Evolutionary conservation across 2,888 invertebrate genomes (phyloP).

Genomic region (Eristalinus sepulchralis): DNA sequence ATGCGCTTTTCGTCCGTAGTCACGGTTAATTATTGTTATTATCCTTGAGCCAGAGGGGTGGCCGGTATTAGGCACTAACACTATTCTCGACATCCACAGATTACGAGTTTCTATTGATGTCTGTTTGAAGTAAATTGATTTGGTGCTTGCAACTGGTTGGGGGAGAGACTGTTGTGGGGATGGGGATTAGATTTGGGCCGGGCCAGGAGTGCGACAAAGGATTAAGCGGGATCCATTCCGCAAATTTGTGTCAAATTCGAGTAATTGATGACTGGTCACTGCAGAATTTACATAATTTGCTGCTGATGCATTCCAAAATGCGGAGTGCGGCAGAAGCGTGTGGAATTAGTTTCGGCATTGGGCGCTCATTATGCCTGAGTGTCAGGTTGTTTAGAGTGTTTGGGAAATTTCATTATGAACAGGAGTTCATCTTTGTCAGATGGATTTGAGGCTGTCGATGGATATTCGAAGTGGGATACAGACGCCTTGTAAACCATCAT

Average conservation of each 20-base stretch:
- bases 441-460: background rate
- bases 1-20: slow-evolving; percentile 66
- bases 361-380: background rate
- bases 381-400: background rate
- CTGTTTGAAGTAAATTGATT: slow-evolving; percentile 53
- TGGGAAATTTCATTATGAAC: background rate
- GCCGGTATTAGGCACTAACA: slow-evolving; percentile 38
- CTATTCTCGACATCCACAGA: slow-evolving; percentile 45
- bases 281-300: background rate
- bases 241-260: slow-evolving; percentile 4
- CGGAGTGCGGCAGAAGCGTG: background rate
- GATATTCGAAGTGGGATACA: too few relatives aligned
- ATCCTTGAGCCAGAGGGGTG: slow-evolving; percentile 18
- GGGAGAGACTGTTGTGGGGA: too few relatives aligned
- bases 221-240: background rate
- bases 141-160: slow-evolving; percentile 35
- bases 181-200: slow-evolving; percentile 37
- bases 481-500: too few relatives aligned
- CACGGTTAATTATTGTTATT: slow-evolving; percentile 57
- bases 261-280: slow-evolving; percentile 5
- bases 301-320: background rate
- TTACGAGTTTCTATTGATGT: slow-evolving; percentile 54
- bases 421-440: background rate
- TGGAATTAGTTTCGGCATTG: background rate
- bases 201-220: background rate